A percentile compares a stretch with the other conserved stretches of the same genome.
phyloP scores from a whole-genome alignment of 2,888 invertebrate species.

The Anorthoa munda region DNA sequence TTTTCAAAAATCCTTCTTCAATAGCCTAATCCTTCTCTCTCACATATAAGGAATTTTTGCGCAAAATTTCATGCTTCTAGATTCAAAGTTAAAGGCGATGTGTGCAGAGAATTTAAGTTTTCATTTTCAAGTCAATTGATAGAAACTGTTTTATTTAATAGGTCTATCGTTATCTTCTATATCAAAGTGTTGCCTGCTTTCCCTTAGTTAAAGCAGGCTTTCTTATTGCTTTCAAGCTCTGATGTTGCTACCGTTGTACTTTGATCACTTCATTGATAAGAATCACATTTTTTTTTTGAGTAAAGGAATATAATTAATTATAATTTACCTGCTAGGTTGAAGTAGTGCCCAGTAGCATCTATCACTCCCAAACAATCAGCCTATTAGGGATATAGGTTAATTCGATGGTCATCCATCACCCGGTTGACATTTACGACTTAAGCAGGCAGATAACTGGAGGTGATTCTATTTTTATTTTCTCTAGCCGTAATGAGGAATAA shows the following conservation, averaged over 20 bases:
- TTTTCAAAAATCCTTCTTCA: no score
- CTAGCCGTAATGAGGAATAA: constrained; percentile 10
- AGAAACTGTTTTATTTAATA: constrained; percentile 22
- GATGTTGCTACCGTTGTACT: constrained; percentile 24
- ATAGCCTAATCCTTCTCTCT: no score
- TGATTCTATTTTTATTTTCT: constrained; percentile 35
- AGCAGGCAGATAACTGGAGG: constrained; percentile 37
- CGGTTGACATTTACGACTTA: constrained; percentile 50
- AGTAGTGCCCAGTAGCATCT: constrained; percentile 20
- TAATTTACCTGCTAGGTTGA: not conserved
- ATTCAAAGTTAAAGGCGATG: no score
- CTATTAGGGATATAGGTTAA: constrained; percentile 49
- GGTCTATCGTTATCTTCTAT: constrained; percentile 14
- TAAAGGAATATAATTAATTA: not conserved
- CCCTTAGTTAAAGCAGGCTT: constrained; percentile 17
- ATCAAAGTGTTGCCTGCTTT: constrained; percentile 34
- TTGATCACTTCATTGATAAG: constrained; percentile 37
- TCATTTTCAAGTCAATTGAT: constrained; percentile 3
- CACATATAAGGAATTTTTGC: no score
- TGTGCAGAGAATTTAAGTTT: no score
- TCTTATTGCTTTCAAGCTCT: constrained; percentile 12
- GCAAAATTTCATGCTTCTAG: no score
- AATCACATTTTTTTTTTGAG: constrained; percentile 4
- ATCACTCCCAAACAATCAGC: constrained; percentile 12
- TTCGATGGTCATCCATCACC: constrained; percentile 46